Conservation (phyloP, 2,113 vertebrate species). For the Orthonyx spaldingii region DNA sequence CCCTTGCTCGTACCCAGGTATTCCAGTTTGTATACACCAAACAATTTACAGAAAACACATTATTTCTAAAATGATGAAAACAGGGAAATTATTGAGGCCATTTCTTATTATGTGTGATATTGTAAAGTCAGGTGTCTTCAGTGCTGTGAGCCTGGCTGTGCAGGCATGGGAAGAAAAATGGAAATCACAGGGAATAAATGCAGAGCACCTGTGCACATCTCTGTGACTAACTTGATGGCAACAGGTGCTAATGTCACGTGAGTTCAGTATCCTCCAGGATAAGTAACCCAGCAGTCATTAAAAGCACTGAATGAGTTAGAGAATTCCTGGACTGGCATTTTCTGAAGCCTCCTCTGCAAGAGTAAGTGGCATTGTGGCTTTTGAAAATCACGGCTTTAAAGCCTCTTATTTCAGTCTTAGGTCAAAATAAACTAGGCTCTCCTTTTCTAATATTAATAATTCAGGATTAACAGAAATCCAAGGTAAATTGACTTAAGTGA, state of each 20-base stretch:
- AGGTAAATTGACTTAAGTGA: conserved; percentile 1
- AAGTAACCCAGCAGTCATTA: not conserved
- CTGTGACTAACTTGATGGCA: not conserved
- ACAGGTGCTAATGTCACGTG: not conserved
- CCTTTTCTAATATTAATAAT: conserved; percentile 5
- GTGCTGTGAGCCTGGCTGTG: not conserved
- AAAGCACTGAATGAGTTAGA: not conserved
- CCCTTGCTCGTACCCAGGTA: not conserved
- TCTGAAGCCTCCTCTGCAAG: not conserved
- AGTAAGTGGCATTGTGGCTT: not conserved
- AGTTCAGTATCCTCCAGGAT: not conserved
- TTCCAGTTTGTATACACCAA: not conserved
- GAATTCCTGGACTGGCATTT: not conserved
- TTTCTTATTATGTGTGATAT: not conserved
- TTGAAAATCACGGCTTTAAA: not conserved
- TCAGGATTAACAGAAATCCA: conserved; percentile 29
- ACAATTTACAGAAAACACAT: not conserved
- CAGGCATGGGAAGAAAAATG: not conserved
- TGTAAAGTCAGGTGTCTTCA: not conserved
- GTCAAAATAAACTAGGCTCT: not conserved
- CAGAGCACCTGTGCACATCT: not conserved
- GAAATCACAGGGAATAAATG: not conserved
- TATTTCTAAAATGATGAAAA: not conserved
- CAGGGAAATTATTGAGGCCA: not conserved
- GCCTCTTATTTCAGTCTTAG: not conserved